phyloP scores from a whole-genome alignment of 2,888 invertebrate species.

The Dysmachus trigonus region DNA sequence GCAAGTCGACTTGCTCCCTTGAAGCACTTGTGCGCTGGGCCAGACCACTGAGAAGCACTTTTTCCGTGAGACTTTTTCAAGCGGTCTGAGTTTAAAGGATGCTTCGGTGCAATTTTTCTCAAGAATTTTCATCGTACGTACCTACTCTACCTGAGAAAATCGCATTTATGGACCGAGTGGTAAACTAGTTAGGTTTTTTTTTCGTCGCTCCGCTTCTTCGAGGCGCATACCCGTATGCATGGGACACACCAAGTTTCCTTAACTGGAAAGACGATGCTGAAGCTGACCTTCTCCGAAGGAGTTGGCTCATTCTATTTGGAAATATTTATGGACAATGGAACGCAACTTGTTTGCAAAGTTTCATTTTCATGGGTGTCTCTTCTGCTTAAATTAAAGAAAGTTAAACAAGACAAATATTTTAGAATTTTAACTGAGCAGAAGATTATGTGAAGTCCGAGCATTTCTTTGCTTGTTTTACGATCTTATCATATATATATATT shows the following conservation, averaged over 20 bases:
- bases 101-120: not conserved
- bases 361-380: not conserved
- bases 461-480: too few relatives aligned
- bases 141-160: not conserved
- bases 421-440: not conserved
- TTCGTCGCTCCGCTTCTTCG: not conserved
- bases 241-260: not conserved
- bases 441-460: too few relatives aligned
- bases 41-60: not conserved
- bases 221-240: not conserved
- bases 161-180: not conserved
- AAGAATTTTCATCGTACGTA: not conserved
- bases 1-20: not conserved
- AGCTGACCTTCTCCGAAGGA: not conserved
- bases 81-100: not conserved
- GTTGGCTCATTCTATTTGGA: not conserved
- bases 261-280: not conserved
- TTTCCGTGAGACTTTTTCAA: not conserved
- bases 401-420: not conserved
- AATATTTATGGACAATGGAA: not conserved
- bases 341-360: not conserved
- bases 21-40: not conserved
- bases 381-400: not conserved
- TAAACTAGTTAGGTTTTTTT: not conserved
- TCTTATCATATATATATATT: too few relatives aligned